phyloP scores from a whole-genome alignment of 2,888 invertebrate genomes.

The Conops quadrifasciatus region DNA sequence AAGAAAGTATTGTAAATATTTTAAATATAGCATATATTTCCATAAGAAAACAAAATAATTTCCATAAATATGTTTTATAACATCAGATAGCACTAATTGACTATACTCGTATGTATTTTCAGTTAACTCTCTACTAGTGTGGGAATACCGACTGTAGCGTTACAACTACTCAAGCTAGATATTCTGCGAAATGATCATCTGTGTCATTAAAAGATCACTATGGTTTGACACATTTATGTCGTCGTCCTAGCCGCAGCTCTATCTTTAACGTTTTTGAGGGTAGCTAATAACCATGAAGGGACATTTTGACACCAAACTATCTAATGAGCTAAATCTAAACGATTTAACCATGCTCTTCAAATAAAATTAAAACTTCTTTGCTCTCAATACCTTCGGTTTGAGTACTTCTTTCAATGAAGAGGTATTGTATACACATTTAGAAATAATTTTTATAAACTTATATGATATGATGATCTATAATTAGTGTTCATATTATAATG shows the following conservation, averaged over 20 bases:
- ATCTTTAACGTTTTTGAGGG: background rate
- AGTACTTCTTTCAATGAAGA: too few relatives aligned
- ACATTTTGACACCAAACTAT: slow-evolving; percentile 7
- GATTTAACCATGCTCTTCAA: background rate
- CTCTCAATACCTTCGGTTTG: background rate
- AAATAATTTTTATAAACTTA: too few relatives aligned
- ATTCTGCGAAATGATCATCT: background rate
- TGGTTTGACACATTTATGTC: slow-evolving; percentile 7
- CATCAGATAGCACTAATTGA: background rate
- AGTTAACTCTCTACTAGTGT: too few relatives aligned
- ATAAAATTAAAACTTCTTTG: background rate
- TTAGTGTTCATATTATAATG: too few relatives aligned
- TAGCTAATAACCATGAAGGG: background rate
- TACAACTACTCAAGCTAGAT: background rate
- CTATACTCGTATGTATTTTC: too few relatives aligned
- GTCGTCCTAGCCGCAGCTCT: background rate
- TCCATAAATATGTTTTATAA: background rate
- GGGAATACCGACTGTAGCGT: slow-evolving; percentile 1
- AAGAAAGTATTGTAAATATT: background rate
- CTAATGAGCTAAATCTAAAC: background rate
- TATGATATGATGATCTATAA: too few relatives aligned
- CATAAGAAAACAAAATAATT: background rate
- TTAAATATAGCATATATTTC: background rate
- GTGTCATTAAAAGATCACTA: background rate
- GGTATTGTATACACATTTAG: too few relatives aligned